phyloP scores from a whole-genome alignment of 2,797 vertebrate species.

The Peromyscus aztecus region DNA sequence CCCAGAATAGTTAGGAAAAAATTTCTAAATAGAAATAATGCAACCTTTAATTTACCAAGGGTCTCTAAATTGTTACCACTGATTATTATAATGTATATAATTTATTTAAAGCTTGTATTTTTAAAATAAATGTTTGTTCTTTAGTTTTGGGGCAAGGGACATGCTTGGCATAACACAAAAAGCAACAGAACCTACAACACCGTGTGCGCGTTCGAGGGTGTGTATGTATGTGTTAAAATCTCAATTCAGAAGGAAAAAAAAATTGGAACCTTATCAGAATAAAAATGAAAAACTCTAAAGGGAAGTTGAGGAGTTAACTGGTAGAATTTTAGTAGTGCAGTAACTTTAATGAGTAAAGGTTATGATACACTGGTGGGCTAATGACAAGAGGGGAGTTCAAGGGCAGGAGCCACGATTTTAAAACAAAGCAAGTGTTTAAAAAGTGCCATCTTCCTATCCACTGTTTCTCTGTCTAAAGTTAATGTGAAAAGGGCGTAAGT shows the following conservation, averaged over 20 bases:
- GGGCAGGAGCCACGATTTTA: not conserved
- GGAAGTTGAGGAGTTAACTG: conserved; percentile 38
- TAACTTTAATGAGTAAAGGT: not conserved
- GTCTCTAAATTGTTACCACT: conserved; percentile 52
- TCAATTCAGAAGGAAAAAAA: conserved; percentile 23
- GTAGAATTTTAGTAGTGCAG: conserved; percentile 17
- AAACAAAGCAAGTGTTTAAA: conserved; percentile 34
- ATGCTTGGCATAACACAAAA: conserved; percentile 82
- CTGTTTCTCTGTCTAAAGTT: conserved; percentile 49
- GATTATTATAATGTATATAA: conserved; percentile 68
- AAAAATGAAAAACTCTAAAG: conserved; percentile 60
- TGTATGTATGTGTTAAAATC: not conserved
- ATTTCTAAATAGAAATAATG: conserved; percentile 50
- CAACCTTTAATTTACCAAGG: conserved; percentile 63
- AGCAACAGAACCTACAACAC: not conserved
- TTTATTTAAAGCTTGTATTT: conserved; percentile 70
- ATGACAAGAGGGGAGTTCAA: conserved; percentile 6
- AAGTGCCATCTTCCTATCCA: conserved; percentile 30
- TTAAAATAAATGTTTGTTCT: conserved; percentile 69
- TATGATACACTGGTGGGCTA: not conserved
- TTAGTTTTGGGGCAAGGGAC: conserved; percentile 80
- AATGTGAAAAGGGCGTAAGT: conserved; percentile 37
- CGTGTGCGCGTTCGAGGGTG: not conserved
- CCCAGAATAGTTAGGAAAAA: conserved; percentile 39
- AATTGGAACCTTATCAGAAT: conserved; percentile 62